Evolutionary conservation across 1,140 invertebrate genomes (phyloP), one percentile per base, ranked within the genome.

Genomic region (Drosophila erecta): DNA sequence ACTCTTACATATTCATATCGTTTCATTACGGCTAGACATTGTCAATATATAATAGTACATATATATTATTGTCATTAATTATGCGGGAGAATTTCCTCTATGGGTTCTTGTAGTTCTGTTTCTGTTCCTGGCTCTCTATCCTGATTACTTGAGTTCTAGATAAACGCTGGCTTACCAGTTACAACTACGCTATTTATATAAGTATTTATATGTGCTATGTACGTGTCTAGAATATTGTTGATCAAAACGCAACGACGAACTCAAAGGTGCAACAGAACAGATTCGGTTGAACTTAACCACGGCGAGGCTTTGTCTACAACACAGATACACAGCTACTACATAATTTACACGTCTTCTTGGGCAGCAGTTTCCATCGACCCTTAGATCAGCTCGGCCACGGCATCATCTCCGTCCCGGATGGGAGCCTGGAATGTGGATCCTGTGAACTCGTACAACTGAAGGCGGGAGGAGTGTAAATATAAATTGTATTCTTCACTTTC

Each of bases 341-440:
- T 70, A 83, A 87, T 87, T 79, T 87, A 87, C 83, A 87, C 66
- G 40, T 72, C 64, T 46, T 40, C 12, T 66, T 11, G 22, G 46
- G 60, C 35, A 46, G 56, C 51, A 58, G 30, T 30, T 64, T 35
- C 51, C 53, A 43, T 24, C 30, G 37, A 22, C 7, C 49, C 66
- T 94, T 94, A 95, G 81, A 95, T 94, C 74, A 96, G 93, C 91
- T 95, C 95, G 59, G 95, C 95, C 61, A 96, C 94, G 72, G 95
- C 94, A 35, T 95, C 95, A 77, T 96, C 95, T 20, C 94, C 95
- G 74, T 95, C 94, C 72, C 94, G 93, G 81, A 95, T 94, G 79
- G 95, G 95, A 50, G 94, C 94, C 92, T 96, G 95, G 76, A 96
- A 96, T 67, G 95, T 96, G 55, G 95, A 96, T 22, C 95, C 95